Evolutionary conservation across 2,888 invertebrate species (phyloP).

Genomic region (Encarsia formosa): DNA sequence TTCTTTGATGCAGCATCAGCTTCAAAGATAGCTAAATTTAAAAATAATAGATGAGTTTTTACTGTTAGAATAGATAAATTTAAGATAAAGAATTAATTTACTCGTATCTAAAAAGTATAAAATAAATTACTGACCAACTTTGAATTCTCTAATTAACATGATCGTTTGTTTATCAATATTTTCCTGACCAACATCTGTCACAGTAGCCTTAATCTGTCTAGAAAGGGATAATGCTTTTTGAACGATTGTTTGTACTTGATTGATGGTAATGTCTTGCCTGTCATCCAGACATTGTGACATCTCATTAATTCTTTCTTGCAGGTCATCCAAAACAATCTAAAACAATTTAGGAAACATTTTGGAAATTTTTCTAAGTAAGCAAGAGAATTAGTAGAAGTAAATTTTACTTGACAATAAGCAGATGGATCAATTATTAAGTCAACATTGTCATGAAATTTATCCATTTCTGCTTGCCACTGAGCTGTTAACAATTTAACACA

Average conservation of each 20-base stretch:
- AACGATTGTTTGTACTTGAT: slow-evolving; percentile 42
- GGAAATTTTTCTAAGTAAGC: slow-evolving; percentile 1
- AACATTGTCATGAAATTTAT: slow-evolving; percentile 57
- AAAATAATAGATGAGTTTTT: background rate
- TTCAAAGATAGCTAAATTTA: slow-evolving; percentile 42
- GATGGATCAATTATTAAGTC: slow-evolving; percentile 67
- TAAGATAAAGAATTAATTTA: background rate
- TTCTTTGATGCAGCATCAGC: slow-evolving; percentile 43
- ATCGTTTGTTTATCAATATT: slow-evolving; percentile 43
- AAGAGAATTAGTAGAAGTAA: background rate
- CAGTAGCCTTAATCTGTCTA: slow-evolving; percentile 42
- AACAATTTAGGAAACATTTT: background rate
- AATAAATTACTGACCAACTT: slow-evolving; percentile 39
- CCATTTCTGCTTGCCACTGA: slow-evolving; percentile 61
- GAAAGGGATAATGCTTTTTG: slow-evolving; percentile 42
- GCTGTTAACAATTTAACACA: slow-evolving; percentile 54
- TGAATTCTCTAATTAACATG: slow-evolving; percentile 46
- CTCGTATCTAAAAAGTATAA: background rate
- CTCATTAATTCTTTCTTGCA: slow-evolving; percentile 39
- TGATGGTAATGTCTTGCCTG: slow-evolving; percentile 38
- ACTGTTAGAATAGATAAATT: background rate
- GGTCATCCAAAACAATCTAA: slow-evolving; percentile 45
- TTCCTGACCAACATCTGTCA: slow-evolving; percentile 44
- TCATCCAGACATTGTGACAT: slow-evolving; percentile 45
- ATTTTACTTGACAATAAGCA: slow-evolving; percentile 62